Evolutionary conservation across 2,113 vertebrate species (phyloP).

Genomic region (Ophiodon elongatus): DNA sequence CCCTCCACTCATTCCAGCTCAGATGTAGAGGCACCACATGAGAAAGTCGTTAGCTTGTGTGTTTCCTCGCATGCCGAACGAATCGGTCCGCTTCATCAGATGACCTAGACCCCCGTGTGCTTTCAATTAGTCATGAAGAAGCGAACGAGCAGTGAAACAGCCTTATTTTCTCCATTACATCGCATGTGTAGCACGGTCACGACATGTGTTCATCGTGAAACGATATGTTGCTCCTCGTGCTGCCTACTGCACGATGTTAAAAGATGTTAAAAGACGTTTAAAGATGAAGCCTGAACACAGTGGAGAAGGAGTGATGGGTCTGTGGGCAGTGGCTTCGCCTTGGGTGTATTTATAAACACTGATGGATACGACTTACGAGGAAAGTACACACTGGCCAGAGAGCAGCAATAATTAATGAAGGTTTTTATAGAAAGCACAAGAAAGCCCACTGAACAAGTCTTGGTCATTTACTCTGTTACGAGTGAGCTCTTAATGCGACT

Average conservation of each 20-base stretch:
- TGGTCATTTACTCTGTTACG: constrained; percentile 28
- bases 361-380: constrained; percentile 65
- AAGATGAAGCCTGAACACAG: constrained; percentile 1
- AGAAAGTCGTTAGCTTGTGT: not conserved
- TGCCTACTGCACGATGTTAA: not conserved
- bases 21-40: not conserved
- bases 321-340: constrained; percentile 32
- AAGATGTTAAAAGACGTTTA: not conserved
- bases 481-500: constrained; percentile 27
- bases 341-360: constrained; percentile 70
- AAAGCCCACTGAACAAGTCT: constrained; percentile 23
- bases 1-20: not conserved
- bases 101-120: not conserved
- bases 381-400: constrained; percentile 46
- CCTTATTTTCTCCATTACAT: not conserved
- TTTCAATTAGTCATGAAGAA: not conserved
- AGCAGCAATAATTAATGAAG: constrained; percentile 76
- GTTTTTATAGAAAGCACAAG: constrained; percentile 74
- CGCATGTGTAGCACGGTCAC: not conserved
- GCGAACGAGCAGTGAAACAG: not conserved
- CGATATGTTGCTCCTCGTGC: not conserved
- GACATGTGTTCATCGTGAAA: not conserved
- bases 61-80: not conserved
- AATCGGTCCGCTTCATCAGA: not conserved
- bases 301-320: constrained; percentile 3